phyloP scores from a whole-genome alignment of 1,140 invertebrate genomes.

The Calephelis virginiensis region DNA sequence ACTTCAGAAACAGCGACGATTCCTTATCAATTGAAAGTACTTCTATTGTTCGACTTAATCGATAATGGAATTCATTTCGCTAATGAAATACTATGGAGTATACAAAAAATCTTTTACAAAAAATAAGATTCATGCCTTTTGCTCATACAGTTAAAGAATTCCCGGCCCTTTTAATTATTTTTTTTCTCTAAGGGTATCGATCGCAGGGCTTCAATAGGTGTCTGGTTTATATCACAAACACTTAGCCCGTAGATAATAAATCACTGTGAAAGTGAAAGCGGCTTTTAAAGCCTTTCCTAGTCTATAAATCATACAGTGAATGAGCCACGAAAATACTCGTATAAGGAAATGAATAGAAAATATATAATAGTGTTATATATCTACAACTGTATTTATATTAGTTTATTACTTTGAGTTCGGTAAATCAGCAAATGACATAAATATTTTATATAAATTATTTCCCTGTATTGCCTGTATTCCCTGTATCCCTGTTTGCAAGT shows the following conservation, averaged over 20 bases:
- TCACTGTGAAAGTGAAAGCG: slow-evolving; percentile 61
- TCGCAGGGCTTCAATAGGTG: slow-evolving; percentile 62
- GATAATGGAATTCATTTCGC: slow-evolving; percentile 40
- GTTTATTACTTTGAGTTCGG: background rate
- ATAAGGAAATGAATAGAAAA: slow-evolving; percentile 16
- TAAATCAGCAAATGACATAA: background rate
- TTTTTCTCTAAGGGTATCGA: slow-evolving; percentile 70
- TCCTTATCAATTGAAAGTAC: slow-evolving; percentile 23
- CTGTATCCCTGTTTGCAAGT: too few relatives aligned
- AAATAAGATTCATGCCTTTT: slow-evolving; percentile 64
- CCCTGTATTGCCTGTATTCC: too few relatives aligned
- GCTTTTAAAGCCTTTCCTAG: slow-evolving; percentile 59
- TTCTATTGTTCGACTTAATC: slow-evolving; percentile 35
- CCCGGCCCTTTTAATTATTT: slow-evolving; percentile 61
- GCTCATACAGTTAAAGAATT: slow-evolving; percentile 65
- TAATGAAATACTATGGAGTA: slow-evolving; percentile 41
- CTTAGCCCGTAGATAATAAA: slow-evolving; percentile 61
- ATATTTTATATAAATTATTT: too few relatives aligned
- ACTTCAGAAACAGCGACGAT: slow-evolving; percentile 16
- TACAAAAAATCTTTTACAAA: slow-evolving; percentile 61
- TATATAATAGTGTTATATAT: slow-evolving; percentile 11
- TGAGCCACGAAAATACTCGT: slow-evolving; percentile 30
- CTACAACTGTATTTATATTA: background rate
- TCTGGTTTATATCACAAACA: slow-evolving; percentile 67
- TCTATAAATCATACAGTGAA: slow-evolving; percentile 65